phyloP scores from a whole-genome alignment of 2,888 invertebrate genomes.

The Tuberolachnus salignus region DNA sequence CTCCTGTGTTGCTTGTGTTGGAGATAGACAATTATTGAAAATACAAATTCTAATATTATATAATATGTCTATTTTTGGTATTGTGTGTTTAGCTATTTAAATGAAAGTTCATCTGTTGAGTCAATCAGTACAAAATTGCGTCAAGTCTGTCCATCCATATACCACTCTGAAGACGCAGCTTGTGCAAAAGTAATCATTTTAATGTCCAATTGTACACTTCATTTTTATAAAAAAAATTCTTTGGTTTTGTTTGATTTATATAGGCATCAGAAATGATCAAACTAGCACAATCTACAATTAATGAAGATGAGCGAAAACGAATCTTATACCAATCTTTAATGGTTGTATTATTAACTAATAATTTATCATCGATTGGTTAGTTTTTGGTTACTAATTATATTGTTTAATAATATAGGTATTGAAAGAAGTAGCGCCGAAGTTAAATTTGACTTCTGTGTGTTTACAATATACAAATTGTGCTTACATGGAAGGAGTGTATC shows the following conservation, averaged over 20 bases:
- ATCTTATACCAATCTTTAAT: constrained; percentile 64
- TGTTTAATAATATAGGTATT: constrained; percentile 69
- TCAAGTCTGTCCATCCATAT: constrained; percentile 90
- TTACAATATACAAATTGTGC: constrained; percentile 80
- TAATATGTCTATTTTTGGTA: not conserved
- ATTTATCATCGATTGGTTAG: no score
- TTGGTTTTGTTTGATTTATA: constrained; percentile 3
- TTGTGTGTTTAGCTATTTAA: constrained; percentile 72
- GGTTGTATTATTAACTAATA: constrained; percentile 22
- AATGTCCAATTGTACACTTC: not conserved
- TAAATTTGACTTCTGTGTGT: constrained; percentile 84
- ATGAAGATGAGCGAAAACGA: constrained; percentile 75
- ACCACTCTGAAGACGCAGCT: constrained; percentile 92
- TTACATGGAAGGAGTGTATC: constrained; percentile 87
- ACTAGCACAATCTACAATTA: constrained; percentile 76
- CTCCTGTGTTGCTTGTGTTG: no score
- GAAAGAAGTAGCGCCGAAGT: constrained; percentile 85
- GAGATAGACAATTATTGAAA: no score
- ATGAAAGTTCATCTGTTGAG: constrained; percentile 93
- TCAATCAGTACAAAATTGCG: constrained; percentile 85
- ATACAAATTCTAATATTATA: no score
- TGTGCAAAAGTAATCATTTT: constrained; percentile 80
- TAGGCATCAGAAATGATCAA: constrained; percentile 86
- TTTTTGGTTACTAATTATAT: no score
- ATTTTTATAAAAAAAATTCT: not conserved